Conservation (phyloP, 2,888 invertebrate genomes). For the Byasa hedistus region DNA sequence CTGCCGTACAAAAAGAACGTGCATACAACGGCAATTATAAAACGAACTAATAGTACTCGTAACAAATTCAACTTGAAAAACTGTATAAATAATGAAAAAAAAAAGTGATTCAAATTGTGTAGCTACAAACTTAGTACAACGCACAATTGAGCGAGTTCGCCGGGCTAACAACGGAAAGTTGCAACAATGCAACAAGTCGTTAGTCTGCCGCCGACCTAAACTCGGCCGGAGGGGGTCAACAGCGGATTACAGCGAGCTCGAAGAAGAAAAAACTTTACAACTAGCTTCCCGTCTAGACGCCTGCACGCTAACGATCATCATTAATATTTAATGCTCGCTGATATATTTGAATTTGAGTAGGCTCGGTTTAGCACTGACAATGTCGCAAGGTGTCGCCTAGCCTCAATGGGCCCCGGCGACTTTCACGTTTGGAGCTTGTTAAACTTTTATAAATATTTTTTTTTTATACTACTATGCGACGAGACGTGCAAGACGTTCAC, state of each 20-base stretch:
- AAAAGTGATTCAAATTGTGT: too few species aligned
- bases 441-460: too few species aligned
- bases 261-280: slow-evolving; percentile 53
- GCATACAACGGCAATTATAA: too few species aligned
- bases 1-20: too few species aligned
- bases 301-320: slow-evolving; percentile 58
- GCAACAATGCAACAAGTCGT: slow-evolving; percentile 6
- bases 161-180: too few species aligned
- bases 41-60: too few species aligned
- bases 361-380: slow-evolving; percentile 37
- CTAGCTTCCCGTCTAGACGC: slow-evolving; percentile 66
- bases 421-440: too few species aligned
- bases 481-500: too few species aligned
- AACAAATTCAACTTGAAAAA: too few species aligned
- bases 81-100: too few species aligned
- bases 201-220: slow-evolving; percentile 16
- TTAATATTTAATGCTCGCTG: slow-evolving; percentile 53
- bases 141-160: too few species aligned
- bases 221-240: slow-evolving; percentile 27
- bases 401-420: slow-evolving; percentile 47
- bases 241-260: slow-evolving; percentile 48
- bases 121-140: too few species aligned
- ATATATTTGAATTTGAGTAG: slow-evolving; percentile 42
- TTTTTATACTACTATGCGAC: slow-evolving; percentile 3
- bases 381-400: slow-evolving; percentile 30